Evolutionary conservation across 2,113 vertebrate genomes (phyloP).

Genomic region (Noctilio leporinus): DNA sequence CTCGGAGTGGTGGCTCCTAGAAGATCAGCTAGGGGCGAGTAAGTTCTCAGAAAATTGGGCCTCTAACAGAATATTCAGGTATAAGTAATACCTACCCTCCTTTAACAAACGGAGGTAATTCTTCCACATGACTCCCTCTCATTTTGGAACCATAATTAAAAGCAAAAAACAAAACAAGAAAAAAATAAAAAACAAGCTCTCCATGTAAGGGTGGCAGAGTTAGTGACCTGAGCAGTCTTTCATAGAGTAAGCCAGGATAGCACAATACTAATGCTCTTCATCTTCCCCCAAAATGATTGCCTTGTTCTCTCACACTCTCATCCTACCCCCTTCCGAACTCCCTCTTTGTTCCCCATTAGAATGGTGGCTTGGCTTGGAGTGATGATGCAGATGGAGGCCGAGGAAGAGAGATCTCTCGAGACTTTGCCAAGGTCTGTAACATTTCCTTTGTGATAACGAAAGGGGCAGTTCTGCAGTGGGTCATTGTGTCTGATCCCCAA

Average conservation of each 20-base stretch:
- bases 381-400: conserved; percentile 88
- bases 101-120: not conserved
- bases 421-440: conserved; percentile 92
- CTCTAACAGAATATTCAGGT: not conserved
- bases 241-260: not conserved
- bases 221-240: not conserved
- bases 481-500: not conserved
- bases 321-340: not conserved
- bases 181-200: not conserved
- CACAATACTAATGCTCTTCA: not conserved
- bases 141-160: not conserved
- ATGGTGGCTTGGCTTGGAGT: conserved; percentile 83
- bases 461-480: not conserved
- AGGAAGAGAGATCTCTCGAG: conserved; percentile 91
- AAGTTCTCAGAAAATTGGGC: not conserved
- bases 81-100: not conserved
- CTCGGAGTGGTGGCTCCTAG: not conserved
- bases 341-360: conserved; percentile 76
- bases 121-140: not conserved
- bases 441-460: not conserved
- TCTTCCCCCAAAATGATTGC: not conserved
- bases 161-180: not conserved
- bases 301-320: not conserved
- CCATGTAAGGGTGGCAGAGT: not conserved
- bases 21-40: not conserved